Percentiles rank a stretch among this genome's conserved stretches.
Conservation (phyloP, 2,113 vertebrate genomes). For the Ameiurus melas region DNA sequence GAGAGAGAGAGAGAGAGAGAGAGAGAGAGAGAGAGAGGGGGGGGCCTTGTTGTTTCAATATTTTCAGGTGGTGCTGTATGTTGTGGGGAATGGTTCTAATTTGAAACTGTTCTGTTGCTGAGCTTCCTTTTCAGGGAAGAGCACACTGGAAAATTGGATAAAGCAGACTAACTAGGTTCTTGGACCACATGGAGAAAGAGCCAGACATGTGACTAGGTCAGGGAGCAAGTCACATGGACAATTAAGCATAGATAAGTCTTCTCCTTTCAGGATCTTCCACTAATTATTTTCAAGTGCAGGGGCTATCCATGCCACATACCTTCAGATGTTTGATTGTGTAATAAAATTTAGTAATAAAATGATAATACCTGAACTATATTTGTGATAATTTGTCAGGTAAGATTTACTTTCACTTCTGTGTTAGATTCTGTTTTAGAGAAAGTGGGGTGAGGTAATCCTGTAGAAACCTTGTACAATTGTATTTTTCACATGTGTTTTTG, state of each 20-base stretch:
- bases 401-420: background rate
- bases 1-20: no score
- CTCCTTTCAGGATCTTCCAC: conserved; percentile 44
- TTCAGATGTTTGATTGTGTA: conserved; percentile 31
- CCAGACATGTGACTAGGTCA: conserved; percentile 63
- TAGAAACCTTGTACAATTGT: background rate
- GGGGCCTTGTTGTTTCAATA: background rate
- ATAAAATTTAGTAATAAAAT: conserved; percentile 6
- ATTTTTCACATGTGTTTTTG: background rate
- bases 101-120: background rate
- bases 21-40: no score
- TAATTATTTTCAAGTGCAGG: conserved; percentile 56
- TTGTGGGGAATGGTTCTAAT: background rate
- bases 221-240: conserved; percentile 58
- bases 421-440: background rate
- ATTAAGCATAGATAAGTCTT: conserved; percentile 38
- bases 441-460: background rate
- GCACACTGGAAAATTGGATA: conserved; percentile 45
- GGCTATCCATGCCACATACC: conserved; percentile 41
- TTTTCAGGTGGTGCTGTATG: background rate
- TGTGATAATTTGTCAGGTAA: no score
- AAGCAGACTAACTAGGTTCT: conserved; percentile 43
- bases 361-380: background rate
- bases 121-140: conserved; percentile 34
- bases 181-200: conserved; percentile 37